Conservation (phyloP, 2,797 vertebrate genomes). For the Morelia viridis region DNA sequence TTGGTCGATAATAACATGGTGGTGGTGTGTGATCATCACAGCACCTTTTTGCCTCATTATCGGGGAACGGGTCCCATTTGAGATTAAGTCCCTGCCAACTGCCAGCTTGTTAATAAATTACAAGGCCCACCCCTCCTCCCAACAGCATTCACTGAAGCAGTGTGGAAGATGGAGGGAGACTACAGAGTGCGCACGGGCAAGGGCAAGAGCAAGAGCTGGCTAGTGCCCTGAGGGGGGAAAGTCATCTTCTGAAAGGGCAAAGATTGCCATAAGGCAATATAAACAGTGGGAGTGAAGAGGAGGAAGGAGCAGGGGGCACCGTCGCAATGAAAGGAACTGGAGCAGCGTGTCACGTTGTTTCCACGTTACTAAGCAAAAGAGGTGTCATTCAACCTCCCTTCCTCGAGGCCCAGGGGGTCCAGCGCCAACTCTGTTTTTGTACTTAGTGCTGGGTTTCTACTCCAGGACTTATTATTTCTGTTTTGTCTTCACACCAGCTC, state of each 20-base stretch:
- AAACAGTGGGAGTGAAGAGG: neutral
- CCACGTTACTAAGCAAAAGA: neutral
- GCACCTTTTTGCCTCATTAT: conserved; percentile 28
- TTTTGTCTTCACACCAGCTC: neutral
- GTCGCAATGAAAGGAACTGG: neutral
- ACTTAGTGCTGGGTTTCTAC: neutral
- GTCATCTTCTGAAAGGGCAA: neutral
- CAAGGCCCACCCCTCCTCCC: neutral
- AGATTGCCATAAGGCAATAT: neutral
- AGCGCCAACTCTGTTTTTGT: neutral
- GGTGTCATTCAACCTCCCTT: neutral
- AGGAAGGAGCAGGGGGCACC: neutral
- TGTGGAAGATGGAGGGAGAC: neutral
- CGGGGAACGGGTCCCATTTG: neutral
- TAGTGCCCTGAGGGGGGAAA: neutral
- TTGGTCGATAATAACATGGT: conserved; percentile 1
- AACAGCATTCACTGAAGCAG: neutral
- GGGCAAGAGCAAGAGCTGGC: neutral
- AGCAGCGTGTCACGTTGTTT: neutral
- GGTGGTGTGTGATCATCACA: conserved; percentile 17
- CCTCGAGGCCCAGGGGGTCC: neutral
- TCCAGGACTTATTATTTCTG: neutral
- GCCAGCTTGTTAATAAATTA: conserved; percentile 19
- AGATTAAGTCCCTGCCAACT: conserved; percentile 7
- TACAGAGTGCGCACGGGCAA: neutral